phyloP scores from a whole-genome alignment of 1,140 invertebrate species.

The Parapsyche elsis region DNA sequence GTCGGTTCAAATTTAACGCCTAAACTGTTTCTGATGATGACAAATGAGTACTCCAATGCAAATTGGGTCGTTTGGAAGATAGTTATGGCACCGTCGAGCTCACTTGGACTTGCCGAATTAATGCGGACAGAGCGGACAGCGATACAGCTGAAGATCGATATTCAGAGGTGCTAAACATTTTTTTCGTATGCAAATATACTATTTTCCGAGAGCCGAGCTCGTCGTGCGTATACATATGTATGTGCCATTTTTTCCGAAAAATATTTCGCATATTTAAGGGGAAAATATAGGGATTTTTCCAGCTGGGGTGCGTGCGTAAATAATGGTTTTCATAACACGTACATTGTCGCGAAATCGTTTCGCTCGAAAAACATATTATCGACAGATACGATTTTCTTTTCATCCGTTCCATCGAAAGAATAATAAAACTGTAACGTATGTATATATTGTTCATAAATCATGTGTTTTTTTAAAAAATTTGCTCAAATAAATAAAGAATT shows the following conservation, averaged over 20 bases:
- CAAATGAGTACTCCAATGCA: neutral
- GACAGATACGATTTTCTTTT: neutral
- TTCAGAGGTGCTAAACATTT: neutral
- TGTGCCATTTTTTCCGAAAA: neutral
- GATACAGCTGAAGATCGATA: neutral
- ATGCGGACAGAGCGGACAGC: neutral
- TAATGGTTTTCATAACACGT: neutral
- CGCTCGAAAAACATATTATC: neutral
- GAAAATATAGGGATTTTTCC: neutral
- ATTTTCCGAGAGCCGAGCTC: no score
- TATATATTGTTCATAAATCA: neutral
- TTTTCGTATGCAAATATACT: neutral
- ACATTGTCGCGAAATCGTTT: neutral
- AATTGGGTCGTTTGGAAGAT: slow-evolving; percentile 16
- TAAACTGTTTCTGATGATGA: slow-evolving; percentile 25
- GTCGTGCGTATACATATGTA: no score
- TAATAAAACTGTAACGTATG: neutral
- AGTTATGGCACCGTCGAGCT: neutral
- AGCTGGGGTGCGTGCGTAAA: neutral
- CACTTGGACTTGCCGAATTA: slow-evolving; percentile 4
- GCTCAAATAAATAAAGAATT: neutral
- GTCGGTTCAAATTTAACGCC: neutral
- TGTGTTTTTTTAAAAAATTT: neutral
- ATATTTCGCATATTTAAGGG: neutral
- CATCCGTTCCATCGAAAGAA: neutral